Base-by-base conservation (phyloP, 2,797 vertebrate genomes). In the Fistularia tabacaria region DNA sequence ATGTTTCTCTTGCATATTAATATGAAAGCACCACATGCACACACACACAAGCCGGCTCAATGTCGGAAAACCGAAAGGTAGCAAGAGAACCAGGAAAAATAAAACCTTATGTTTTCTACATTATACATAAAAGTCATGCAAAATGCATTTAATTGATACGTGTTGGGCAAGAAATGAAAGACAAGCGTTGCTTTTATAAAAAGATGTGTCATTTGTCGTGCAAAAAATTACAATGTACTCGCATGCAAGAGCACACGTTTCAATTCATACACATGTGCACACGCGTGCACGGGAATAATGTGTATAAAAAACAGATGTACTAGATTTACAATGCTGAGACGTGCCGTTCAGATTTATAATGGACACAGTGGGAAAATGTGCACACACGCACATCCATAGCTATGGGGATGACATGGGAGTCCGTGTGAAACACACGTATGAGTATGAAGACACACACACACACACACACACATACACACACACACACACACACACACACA, bases 1-100 rank as follows among this genome's bases (percentile, higher is more conserved):
- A 79, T 87, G 83, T 87, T 88, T 83, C 80, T 51, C 67, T 72
- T 76, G 79, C 68, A 78, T 79, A 82, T 88, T 84, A 85, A 87
- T 73, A 67, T 64, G 63, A 57, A 36, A 51, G 39, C 62, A 64
- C 43, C 64, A 59, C 39, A 48, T 52, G 60, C 64, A 51, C 54
- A 51, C 53, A 62, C 25, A 46, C 3, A 25, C 44, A n/a, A n/a
- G n/a, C n/a, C n/a, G n/a, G 7, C 25, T 25, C 25, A 5, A 25
- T 25, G 36, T 58, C 59, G 61, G 0, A 47, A 14, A 39, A 50
- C 56, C 42, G 59, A 73, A 60, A 54, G 53, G 46, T 9, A 49
- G 72, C 4, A 38, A 65, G 59, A 61, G 48, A 41, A 42, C 57
- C 56, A 43, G 14, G 50, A 60, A 51, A 49, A 25, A 25, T 25